Evolutionary conservation across 2,888 invertebrate genomes (phyloP), one percentile per base, ranked within the genome.

Genomic region (Ariolimax columbianus): DNA sequence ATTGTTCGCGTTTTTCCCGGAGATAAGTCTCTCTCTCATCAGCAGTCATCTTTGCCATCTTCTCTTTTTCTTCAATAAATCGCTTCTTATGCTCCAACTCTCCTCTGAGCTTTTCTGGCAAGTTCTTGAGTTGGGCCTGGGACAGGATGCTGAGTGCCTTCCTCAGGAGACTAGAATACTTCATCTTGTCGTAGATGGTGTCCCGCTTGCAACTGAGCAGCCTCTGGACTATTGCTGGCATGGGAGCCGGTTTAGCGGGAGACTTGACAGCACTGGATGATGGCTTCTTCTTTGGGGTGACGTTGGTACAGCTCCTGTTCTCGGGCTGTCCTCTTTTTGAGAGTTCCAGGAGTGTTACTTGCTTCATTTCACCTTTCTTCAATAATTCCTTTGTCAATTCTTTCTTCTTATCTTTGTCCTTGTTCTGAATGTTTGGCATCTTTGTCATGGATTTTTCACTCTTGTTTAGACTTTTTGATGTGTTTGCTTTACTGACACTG

Each of bases 61-160:
- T 92, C 66, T 88, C 89, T 86, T 90, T 92, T 77, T 93, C 92
- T 82, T 92, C 90, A 55, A 92, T 59, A 0, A 87, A 55, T 9
- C 96, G 96, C 88, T 97, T 97, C 92, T 97, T 97, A 83, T 91
- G 91, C 77, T 89, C 87, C 83, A 94, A 91, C 63, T 90, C 88
- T 17, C 91, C 91, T 79, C 89, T 91, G 11, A 94, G 87, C 9
- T 90, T 89, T 23, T 86, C 85, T 0, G 93, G 93, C n/a, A 93
- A 88, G 73, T 89, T 89, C 26, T 90, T 89, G 72, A 91, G 88
- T 88, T 93, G 93, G 36, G 86, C 75, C 23, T 89, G 88, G 4
- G 90, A 89, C 72, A 94, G 87, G 33, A 91, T 89, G 68, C 89
- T 87, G n/a, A 91, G 91, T 68, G 92, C 92, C 78, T 91, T 90